Evolutionary conservation across 2,888 invertebrate species (phyloP), one percentile per base, ranked within the genome.

Genomic region (Bhutanitis thaidina): DNA sequence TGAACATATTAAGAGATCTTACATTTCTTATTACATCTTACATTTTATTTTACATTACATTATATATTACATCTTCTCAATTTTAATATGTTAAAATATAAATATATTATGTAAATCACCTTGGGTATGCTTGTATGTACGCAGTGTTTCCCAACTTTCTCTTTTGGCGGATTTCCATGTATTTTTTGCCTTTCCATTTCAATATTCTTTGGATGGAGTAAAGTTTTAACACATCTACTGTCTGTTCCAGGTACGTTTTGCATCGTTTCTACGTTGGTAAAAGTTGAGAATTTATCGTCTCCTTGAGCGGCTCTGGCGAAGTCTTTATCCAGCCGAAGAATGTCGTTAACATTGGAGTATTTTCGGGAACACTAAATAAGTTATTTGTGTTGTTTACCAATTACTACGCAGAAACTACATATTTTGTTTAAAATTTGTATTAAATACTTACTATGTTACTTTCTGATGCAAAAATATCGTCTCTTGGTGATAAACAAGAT

Each of bases 401-500:
- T n/a, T n/a, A n/a, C n/a, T n/a, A n/a, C n/a, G n/a, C n/a, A n/a
- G n/a, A n/a, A n/a, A n/a, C n/a, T n/a, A n/a, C n/a, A n/a, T n/a
- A n/a, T n/a, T n/a, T n/a, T n/a, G n/a, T n/a, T n/a, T n/a, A n/a
- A n/a, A n/a, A n/a, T n/a, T n/a, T n/a, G n/a, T n/a, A n/a, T n/a
- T n/a, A 20, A 25, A 9, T 29, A 59, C 61, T 62, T 43, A 74
- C 77, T 65, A 77, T 60, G 52, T 72, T 67, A n/a, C 71, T 61
- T 53, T 77, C 77, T 0, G 81, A 80, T 37, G 69, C 64, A 0
- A 72, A 75, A 36, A 61, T 48, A 8, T 62, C 65, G 13, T 74
- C 73, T 4, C 59, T 49, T 1, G 65, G 58, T 20, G 56, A 54
- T 53, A 58, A 69, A 1, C 27, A 53, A 20, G 16, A 58, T 57